A percentile compares a stretch with the other conserved stretches of the same genome.
These are phyloP conservation scores for Echeneis naucrates DNA, from an alignment of 2,797 vertebrate genomes.

Conservation along the genomic window DNA sequence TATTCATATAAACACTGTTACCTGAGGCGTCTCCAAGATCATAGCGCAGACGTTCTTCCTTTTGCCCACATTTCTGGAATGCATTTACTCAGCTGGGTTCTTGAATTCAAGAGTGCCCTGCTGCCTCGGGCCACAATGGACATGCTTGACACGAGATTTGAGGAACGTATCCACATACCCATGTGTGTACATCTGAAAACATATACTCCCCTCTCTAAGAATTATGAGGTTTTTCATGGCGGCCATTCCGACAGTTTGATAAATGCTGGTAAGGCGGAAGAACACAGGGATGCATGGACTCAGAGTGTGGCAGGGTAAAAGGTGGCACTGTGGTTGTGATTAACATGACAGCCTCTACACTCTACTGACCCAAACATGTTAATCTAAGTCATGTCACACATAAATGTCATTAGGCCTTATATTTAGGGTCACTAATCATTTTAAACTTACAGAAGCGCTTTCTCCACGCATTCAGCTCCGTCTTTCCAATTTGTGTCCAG, in stretches of 20 bases:
- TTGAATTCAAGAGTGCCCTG: constrained; percentile 69
- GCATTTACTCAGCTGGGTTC: constrained; percentile 80
- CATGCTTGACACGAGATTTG: constrained; percentile 77
- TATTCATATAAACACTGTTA: constrained; percentile 74
- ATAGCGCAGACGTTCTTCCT: constrained; percentile 64
- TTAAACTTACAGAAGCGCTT: constrained; percentile 54
- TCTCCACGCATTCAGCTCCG: constrained; percentile 33
- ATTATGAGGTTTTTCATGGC: constrained; percentile 67
- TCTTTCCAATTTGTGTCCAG: constrained; percentile 57
- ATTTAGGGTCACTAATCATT: constrained; percentile 65
- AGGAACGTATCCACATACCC: constrained; percentile 65
- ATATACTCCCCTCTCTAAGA: constrained; percentile 35
- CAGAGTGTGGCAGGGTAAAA: constrained; percentile 54
- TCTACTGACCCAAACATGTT: constrained; percentile 67
- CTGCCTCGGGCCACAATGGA: constrained; percentile 70
- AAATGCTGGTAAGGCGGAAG: constrained; percentile 45
- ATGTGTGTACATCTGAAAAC: constrained; percentile 55
- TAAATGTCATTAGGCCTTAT: constrained; percentile 74
- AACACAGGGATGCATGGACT: constrained; percentile 39
- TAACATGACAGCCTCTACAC: constrained; percentile 56
- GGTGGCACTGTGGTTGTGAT: constrained; percentile 60
- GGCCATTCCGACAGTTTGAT: constrained; percentile 60
- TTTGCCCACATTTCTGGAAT: constrained; percentile 79
- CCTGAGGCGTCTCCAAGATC: constrained; percentile 72
- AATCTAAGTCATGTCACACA: constrained; percentile 80